Percentiles rank a stretch among this genome's conserved stretches.
phyloP scores from a whole-genome alignment of 2,888 invertebrate species.

The Platycnemis pennipes region DNA sequence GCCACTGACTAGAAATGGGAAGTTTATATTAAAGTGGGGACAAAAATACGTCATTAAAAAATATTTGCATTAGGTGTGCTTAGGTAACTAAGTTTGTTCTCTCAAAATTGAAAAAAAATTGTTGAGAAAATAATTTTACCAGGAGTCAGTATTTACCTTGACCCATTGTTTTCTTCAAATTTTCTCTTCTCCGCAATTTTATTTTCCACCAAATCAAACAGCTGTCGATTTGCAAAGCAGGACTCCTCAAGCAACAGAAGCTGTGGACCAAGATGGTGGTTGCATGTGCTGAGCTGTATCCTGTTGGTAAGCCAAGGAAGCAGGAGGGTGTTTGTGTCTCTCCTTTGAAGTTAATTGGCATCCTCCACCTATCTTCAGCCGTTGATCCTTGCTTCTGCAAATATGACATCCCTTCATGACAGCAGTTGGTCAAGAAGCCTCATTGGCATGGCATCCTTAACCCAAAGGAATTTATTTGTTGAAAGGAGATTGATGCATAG shows the following conservation, averaged over 20 bases:
- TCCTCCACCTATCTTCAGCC: conserved; percentile 29
- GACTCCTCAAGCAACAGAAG: conserved; percentile 89
- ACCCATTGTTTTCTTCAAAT: conserved; percentile 39
- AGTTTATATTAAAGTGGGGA: neutral
- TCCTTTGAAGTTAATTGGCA: neutral
- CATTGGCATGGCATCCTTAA: conserved; percentile 51
- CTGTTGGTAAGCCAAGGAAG: conserved; percentile 28
- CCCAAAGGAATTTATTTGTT: conserved; percentile 39
- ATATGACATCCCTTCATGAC: conserved; percentile 46
- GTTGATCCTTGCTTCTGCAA: conserved; percentile 62
- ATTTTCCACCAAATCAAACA: conserved; percentile 77
- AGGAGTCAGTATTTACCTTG: conserved; percentile 55
- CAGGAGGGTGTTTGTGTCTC: conserved; percentile 50
- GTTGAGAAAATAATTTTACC: neutral
- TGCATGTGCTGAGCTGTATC: conserved; percentile 87
- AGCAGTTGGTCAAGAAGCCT: conserved; percentile 52
- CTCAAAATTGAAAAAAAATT: neutral
- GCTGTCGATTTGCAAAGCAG: conserved; percentile 92
- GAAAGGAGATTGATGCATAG: conserved; percentile 48
- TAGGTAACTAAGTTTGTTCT: neutral
- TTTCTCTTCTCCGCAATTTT: conserved; percentile 64
- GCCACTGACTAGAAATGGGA: neutral
- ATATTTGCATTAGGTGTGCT: neutral
- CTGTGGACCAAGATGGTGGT: conserved; percentile 89
- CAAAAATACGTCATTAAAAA: neutral